Base-by-base conservation (phyloP, 2,797 vertebrate genomes). In the Chelon labrosus region DNA sequence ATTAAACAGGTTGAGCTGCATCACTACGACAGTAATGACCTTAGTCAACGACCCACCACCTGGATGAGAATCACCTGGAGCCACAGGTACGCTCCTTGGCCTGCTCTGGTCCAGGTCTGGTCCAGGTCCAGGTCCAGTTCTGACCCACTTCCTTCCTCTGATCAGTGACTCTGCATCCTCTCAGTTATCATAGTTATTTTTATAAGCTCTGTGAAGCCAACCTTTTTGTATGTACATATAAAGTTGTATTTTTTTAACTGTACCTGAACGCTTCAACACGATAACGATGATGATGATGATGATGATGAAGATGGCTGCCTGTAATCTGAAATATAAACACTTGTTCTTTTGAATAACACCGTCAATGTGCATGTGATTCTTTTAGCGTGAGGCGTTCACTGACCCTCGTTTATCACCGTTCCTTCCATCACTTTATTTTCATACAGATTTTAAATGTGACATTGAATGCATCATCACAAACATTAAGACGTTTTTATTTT, bases 171-270 rank as follows among this genome's bases (percentile, higher is more conserved):
- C 22, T 62, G 49, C 60, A 1, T 77, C 41, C 9, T 67, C 70
- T 74, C 16, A 59, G 66, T 84, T 70, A 10, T 39, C 56, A 76
- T 65, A 65, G 80, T 83, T 90, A 84, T 90, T 90, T 92, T 92
- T 92, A 85, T 88, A 80, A 79, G 47, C 80, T 85, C 83, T 62
- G 75, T 47, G 12, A 88, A 82, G 65, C 82, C 64, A 61, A 75
- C 63, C 49, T 74, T 92, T 91, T 92, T 88, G 77, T 89, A 90
- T 92, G 92, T 93, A 92, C 70, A 92, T 92, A 92, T 77, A 90
- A 90, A 92, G 82, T 86, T 88, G 89, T 93, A 91, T 92, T 92
- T 93, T 93, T 92, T 82, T 92, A 90, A 88, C 75, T 87, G 86
- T 86, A 79, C 76, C 73, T 83, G 59, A 85, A 80, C 57, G 86